Evolutionary conservation across 2,113 vertebrate genomes (phyloP), one percentile per base, ranked within the genome.

Genomic region (Dissostichus mawsoni): DNA sequence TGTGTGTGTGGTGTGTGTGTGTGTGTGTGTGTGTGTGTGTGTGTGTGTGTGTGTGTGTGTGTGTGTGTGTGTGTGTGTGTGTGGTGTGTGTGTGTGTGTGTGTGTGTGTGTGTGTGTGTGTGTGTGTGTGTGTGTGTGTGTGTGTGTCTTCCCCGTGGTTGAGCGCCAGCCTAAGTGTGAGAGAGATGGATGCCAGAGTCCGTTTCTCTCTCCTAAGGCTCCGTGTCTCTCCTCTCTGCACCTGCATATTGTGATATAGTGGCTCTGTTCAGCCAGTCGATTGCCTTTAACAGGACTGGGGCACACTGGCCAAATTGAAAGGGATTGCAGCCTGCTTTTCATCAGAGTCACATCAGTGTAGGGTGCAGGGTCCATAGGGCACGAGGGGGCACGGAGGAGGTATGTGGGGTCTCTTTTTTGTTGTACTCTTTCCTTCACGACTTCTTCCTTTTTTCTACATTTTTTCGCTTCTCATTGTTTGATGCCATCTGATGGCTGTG

Each of bases 211-310:
- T 81, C 85, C 80, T 90, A 55, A 85, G 89, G 87, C 81, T 18
- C 81, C 87, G 64, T 88, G 90, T 90, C 90, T 92, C 89, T 76
- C 75, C 84, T 87, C 92, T 92, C 86, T 89, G 89, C 92, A 93
- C 93, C 92, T 94, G 92, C 92, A 95, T 95, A 95, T 95, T 95
- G 94, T 96, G 95, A 96, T 95, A 90, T 94, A 95, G 92, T 94
- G 94, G 90, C 90, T 93, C 90, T 92, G 92, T 94, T 96, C 91
- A 94, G 92, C 84, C 86, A 93, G 92, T 94, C 94, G 94, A 95
- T 95, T 95, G 95, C 89, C 90, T 95, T 91, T 93, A 95, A 93
- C 92, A 91, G 93, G 89, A 90, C 90, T 88, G 78, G 86, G 93
- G 88, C 90, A 89, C 90, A 84, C 87, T 88, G 87, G 90, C 90